A percentile compares a stretch with the other conserved stretches of the same genome.
These are phyloP conservation scores for Platypus cylindrus DNA, from an alignment of 2,888 invertebrate genomes.

Conservation along the genomic window DNA sequence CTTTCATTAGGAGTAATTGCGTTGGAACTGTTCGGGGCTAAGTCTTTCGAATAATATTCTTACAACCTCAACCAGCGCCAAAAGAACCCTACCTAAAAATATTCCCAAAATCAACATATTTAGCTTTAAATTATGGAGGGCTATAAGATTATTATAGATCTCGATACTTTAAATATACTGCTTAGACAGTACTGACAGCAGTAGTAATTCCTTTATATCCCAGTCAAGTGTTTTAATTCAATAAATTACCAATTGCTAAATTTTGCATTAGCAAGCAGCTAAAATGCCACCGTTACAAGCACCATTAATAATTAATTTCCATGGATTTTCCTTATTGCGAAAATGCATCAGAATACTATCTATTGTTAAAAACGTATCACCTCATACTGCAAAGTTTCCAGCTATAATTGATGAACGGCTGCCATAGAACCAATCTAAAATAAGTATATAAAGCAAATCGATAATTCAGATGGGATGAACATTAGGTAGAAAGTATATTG, in stretches of 20 bases:
- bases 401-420: slow-evolving; percentile 85
- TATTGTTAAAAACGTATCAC: slow-evolving; percentile 93
- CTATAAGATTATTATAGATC: no score
- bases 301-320: slow-evolving; percentile 92
- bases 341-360: slow-evolving; percentile 90
- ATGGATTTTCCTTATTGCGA: slow-evolving; percentile 94
- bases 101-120: no score
- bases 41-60: slow-evolving; percentile 87
- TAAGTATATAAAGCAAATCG: no score
- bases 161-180: no score
- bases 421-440: slow-evolving; percentile 58
- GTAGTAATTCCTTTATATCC: neutral
- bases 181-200: no score
- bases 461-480: neutral
- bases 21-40: slow-evolving; percentile 87
- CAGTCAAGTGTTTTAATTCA: no score
- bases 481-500: no score
- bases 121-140: no score
- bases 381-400: slow-evolving; percentile 98
- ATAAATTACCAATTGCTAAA: no score
- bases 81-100: slow-evolving; percentile 66
- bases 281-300: slow-evolving; percentile 93
- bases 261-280: no score
- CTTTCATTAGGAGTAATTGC: slow-evolving; percentile 60
- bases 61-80: slow-evolving; percentile 95